Evolutionary conservation across 37 sponge, comb jelly and placozoan genomes (phyloP), one percentile per base, ranked within the genome.

Genomic region (Chondrosia reniformis): DNA sequence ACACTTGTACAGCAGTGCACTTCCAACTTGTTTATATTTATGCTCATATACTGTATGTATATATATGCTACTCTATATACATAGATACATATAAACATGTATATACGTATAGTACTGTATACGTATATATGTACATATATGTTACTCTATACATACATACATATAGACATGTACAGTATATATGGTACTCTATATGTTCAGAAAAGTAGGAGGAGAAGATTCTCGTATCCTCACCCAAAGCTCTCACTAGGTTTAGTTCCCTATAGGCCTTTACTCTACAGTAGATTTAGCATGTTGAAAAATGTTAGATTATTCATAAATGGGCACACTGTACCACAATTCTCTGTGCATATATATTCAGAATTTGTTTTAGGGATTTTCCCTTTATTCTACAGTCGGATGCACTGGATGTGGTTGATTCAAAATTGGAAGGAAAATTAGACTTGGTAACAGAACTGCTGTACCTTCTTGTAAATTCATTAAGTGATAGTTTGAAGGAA

Each of bases 381-480:
- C 52, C 52, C 15, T 49, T 10, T 49, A 49, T 49, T 15, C 52
- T 49, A 24, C 43, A 79, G 80, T 33, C 27, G 28, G 80, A 79
- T 28, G 80, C 80, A 15, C 19, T 79, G 33, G 67, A 79, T 30
- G 49, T 79, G 45, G 80, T 36, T 10, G 80, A 65, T 28, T 45
- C 65, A 4, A 36, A 36, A 12, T 65, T 79, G 28, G 67, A 34
- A 34, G 67, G 80, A 24, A 54, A 52, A 36, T 34, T 27, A 40
- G 67, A 79, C 2, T 40, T 65, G 46, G 30, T 65, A 46, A 44
- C 67, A 10, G 72, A 69, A 9, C 44, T 69, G 8, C 5, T 69
- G 44, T 69, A 39, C 43, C 72, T 42, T 4, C 72, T 69, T 36
- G 72, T 69, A 0, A 19, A 17, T 7, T 6, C 25, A 21, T 39